phyloP scores from a whole-genome alignment of 2,113 vertebrate genomes.

The Cyrtonyx montezumae region DNA sequence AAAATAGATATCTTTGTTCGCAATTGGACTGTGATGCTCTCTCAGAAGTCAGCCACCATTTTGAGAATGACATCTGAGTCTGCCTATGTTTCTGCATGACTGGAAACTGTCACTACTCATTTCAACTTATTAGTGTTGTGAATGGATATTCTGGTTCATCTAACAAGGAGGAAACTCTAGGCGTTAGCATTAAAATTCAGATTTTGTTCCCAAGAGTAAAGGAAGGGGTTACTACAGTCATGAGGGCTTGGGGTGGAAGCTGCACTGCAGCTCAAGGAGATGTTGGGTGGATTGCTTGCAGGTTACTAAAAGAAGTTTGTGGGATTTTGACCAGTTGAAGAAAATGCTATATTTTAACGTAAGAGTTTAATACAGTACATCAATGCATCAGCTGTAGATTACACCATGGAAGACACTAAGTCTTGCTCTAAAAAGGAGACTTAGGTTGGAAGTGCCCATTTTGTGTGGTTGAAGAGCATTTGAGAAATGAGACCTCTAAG shows the following conservation, averaged over 20 bases:
- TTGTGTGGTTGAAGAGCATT: neutral
- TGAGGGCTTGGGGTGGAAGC: neutral
- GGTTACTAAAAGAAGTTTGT: neutral
- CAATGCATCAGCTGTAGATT: neutral
- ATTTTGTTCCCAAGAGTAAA: neutral
- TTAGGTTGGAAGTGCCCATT: neutral
- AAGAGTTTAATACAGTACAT: neutral
- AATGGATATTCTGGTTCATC: constrained; percentile 49
- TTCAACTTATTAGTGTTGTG: constrained; percentile 45
- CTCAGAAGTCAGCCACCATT: constrained; percentile 32
- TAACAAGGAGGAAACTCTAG: neutral
- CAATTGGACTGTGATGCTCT: neutral
- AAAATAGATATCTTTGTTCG: neutral
- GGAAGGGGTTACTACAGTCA: neutral
- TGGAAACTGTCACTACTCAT: constrained; percentile 57
- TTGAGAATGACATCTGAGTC: constrained; percentile 57
- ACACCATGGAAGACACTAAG: rapidly evolving
- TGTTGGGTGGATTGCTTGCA: neutral
- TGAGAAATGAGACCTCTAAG: neutral
- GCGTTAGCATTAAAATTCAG: neutral
- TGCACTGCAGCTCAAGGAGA: neutral
- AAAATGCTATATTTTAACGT: neutral
- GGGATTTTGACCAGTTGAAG: neutral
- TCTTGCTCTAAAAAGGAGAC: neutral
- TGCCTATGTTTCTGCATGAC: constrained; percentile 58